A percentile compares a stretch with the other conserved stretches of the same genome.
Conservation (phyloP, 2,888 invertebrate genomes). For the Heliconius hortense region DNA sequence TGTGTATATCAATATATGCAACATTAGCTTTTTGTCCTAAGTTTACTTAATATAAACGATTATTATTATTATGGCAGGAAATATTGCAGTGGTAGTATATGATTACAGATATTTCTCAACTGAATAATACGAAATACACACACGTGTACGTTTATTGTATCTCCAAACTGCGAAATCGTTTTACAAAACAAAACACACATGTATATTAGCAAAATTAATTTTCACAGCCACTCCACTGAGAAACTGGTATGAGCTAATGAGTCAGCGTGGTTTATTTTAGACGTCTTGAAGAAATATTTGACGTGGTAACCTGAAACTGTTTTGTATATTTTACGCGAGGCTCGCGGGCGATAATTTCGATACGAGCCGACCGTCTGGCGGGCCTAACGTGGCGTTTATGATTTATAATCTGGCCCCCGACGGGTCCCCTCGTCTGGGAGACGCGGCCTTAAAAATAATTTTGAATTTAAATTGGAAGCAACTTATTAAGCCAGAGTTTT, state of each 20-base stretch:
- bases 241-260: slow-evolving; percentile 50
- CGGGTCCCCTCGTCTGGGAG: slow-evolving; percentile 69
- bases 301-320: slow-evolving; percentile 74
- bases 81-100: neutral
- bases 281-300: slow-evolving; percentile 69
- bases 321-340: slow-evolving; percentile 73
- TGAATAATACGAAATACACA: neutral
- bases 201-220: slow-evolving; percentile 26
- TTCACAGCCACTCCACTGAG: slow-evolving; percentile 23
- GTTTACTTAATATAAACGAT: neutral
- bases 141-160: neutral
- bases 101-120: slow-evolving; percentile 12
- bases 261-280: slow-evolving; percentile 63
- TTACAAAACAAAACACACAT: slow-evolving; percentile 1
- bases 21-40: slow-evolving; percentile 26
- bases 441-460: slow-evolving; percentile 73
- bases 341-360: slow-evolving; percentile 76
- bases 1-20: slow-evolving; percentile 18
- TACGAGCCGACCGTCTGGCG: slow-evolving; percentile 61
- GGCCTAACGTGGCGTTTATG: slow-evolving; percentile 76
- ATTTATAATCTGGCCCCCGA: slow-evolving; percentile 77
- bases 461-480: slow-evolving; percentile 76
- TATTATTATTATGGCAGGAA: slow-evolving; percentile 7
- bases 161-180: neutral
- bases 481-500: slow-evolving; percentile 70